A percentile compares a stretch with the other conserved stretches of the same genome.
Conservation (phyloP, 2,888 invertebrate genomes). For the Caenorhabditis plicata region DNA sequence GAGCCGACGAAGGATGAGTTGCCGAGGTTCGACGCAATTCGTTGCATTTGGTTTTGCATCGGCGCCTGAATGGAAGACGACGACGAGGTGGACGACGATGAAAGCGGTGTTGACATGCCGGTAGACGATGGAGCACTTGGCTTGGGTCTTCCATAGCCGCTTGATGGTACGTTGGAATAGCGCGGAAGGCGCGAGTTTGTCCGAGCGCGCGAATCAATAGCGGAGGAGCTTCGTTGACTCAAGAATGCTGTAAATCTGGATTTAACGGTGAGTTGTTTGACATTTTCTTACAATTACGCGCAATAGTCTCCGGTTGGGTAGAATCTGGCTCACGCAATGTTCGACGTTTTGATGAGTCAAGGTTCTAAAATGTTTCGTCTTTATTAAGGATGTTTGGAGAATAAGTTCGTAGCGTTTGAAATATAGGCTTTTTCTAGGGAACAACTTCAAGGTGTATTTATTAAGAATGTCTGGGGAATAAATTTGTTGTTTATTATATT, state of each 20-base stretch:
- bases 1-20: conserved; percentile 20
- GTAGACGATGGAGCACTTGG: not conserved
- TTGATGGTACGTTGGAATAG: conserved; percentile 19
- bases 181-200: conserved; percentile 14
- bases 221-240: conserved; percentile 23
- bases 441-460: no score
- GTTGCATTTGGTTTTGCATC: no score
- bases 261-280: no score
- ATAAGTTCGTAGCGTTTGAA: no score
- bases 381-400: no score
- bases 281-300: no score
- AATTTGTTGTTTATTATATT: no score
- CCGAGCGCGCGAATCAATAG: conserved; percentile 10
- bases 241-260: conserved; percentile 11
- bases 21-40: conserved; percentile 23
- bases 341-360: conserved; percentile 24
- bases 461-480: no score
- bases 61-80: conserved; percentile 15
- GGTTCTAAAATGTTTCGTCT: no score
- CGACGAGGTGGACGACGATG: conserved; percentile 11
- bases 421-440: no score
- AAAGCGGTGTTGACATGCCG: conserved; percentile 9
- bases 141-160: conserved; percentile 14
- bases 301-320: no score
- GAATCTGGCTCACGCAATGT: conserved; percentile 12